Conservation (phyloP, 2,888 invertebrate genomes). For the Drosophila robusta region DNA sequence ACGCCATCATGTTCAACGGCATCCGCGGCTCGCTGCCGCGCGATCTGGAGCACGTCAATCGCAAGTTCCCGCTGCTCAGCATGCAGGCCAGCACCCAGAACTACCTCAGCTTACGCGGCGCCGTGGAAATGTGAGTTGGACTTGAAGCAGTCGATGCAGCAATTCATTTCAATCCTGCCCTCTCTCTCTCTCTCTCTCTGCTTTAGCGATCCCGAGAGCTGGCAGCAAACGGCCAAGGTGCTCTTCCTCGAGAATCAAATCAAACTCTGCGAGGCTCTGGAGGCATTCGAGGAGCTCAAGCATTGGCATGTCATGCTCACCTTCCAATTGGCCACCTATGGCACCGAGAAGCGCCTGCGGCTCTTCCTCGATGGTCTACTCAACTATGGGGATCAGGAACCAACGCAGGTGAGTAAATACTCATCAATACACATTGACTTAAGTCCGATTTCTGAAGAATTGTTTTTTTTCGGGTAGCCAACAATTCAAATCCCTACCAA, state of each 20-base stretch:
- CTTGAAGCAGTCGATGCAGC: neutral
- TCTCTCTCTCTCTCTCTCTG: neutral
- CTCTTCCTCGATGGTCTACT: slow-evolving; percentile 83
- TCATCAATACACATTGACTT: too few relatives aligned
- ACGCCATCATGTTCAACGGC: slow-evolving; percentile 86
- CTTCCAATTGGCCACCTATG: slow-evolving; percentile 82
- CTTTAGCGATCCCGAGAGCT: slow-evolving; percentile 78
- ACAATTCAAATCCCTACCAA: too few relatives aligned
- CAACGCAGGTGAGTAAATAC: slow-evolving; percentile 61
- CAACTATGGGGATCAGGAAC: slow-evolving; percentile 86
- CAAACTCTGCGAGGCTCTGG: slow-evolving; percentile 83
- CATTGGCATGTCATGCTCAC: slow-evolving; percentile 85
- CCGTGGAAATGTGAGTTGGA: slow-evolving; percentile 74
- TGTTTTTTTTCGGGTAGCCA: too few relatives aligned
- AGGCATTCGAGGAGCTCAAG: slow-evolving; percentile 83
- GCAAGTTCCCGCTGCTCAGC: slow-evolving; percentile 82
- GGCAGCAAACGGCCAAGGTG: slow-evolving; percentile 84
- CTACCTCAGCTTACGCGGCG: slow-evolving; percentile 68
- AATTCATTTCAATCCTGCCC: neutral
- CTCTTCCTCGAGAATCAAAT: slow-evolving; percentile 85
- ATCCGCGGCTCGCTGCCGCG: slow-evolving; percentile 84
- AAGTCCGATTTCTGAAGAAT: too few relatives aligned
- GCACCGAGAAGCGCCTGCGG: slow-evolving; percentile 83
- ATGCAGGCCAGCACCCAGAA: slow-evolving; percentile 83
- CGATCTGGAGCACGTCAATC: slow-evolving; percentile 82